Conservation (phyloP, 2,797 vertebrate genomes). For the Lemur catta region DNA sequence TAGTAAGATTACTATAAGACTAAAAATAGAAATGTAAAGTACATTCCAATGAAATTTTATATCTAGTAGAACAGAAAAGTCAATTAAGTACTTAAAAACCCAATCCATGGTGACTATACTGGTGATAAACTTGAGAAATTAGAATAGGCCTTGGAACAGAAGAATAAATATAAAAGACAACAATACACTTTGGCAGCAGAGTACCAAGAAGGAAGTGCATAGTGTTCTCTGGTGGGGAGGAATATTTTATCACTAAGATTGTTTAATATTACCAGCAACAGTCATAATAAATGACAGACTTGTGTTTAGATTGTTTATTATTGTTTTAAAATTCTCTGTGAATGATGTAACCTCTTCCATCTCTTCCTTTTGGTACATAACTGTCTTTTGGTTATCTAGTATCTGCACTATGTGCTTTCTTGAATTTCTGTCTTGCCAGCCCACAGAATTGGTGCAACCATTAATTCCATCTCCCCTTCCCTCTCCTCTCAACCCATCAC, state of each 20-base stretch:
- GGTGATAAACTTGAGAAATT: neutral
- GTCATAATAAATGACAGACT: neutral
- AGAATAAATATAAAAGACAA: neutral
- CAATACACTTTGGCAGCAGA: neutral
- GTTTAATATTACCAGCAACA: neutral
- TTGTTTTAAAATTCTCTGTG: neutral
- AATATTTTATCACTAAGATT: neutral
- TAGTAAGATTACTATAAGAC: neutral
- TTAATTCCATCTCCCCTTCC: accelerated
- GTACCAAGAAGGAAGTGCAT: accelerated
- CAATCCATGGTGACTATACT: neutral
- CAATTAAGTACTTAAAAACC: neutral
- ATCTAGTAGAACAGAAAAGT: neutral
- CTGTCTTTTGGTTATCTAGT: neutral
- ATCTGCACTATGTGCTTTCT: neutral
- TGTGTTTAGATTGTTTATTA: neutral
- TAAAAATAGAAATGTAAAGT: neutral
- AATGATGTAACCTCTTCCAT: neutral
- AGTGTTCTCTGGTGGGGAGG: neutral
- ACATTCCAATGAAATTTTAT: neutral
- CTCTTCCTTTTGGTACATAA: neutral
- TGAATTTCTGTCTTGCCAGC: neutral
- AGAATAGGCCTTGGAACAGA: neutral
- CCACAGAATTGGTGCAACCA: too few species aligned
- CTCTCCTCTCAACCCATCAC: too few species aligned